Conservation (phyloP, 2,888 invertebrate genomes). For the Dendrolimus pini region DNA sequence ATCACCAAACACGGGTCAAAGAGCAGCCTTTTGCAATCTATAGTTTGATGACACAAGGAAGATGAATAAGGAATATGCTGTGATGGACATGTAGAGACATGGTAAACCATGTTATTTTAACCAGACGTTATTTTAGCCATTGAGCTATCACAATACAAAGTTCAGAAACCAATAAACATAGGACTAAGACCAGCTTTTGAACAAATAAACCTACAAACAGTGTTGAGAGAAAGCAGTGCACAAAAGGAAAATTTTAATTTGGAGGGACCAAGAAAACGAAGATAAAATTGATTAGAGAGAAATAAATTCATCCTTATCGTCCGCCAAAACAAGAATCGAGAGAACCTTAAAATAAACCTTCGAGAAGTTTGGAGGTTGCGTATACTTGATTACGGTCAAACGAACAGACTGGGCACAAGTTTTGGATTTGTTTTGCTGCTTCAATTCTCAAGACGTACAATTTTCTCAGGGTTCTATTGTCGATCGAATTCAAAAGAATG, state of each 20-base stretch:
- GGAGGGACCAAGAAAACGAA: not conserved
- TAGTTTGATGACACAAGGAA: no score
- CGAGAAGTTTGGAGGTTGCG: not conserved
- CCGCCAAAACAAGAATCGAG: not conserved
- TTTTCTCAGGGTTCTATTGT: not conserved
- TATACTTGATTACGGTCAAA: constrained; percentile 20
- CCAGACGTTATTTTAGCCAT: no score
- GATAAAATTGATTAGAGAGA: constrained; percentile 2
- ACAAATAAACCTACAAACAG: no score
- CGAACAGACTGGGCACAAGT: constrained; percentile 7
- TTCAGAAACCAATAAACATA: no score
- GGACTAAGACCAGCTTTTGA: no score
- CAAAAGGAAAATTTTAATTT: not conserved
- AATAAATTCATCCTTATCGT: not conserved
- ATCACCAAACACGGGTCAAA: no score
- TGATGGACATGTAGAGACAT: no score
- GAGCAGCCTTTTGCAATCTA: no score
- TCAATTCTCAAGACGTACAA: not conserved
- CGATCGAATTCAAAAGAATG: not conserved
- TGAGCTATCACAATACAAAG: no score
- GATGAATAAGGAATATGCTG: no score
- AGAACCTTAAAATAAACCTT: constrained; percentile 1
- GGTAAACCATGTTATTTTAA: no score
- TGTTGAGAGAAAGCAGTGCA: not conserved
- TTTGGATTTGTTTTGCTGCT: constrained; percentile 9